Evolutionary conservation across 2,797 vertebrate genomes (phyloP), one percentile per base, ranked within the genome.

Genomic region (Anguilla anguilla): DNA sequence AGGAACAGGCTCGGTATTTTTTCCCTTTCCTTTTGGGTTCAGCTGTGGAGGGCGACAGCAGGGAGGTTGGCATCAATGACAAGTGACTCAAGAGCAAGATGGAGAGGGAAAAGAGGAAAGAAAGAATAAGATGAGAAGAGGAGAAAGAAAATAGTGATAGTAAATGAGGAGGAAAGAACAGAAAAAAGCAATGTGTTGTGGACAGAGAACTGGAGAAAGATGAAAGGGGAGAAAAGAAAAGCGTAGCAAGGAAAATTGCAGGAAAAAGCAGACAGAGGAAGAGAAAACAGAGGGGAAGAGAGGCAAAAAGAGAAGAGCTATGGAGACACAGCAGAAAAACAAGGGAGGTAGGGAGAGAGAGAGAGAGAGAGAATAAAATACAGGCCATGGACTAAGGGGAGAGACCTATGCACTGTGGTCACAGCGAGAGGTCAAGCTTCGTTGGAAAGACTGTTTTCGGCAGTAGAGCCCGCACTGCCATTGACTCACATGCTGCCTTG

Each of bases 401-500:
- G 88, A 91, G 90, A 89, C 82, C 91, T 92, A 90, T 89, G 88
- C 89, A 89, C 22, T 87, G 88, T 88, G 91, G 89, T 88, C 90
- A 88, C 85, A 89, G 67, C 89, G 90, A 90, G 91, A 94, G 85
- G 90, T 92, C 89, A 89, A 87, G 91, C 89, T 93, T 91, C 92
- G 91, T 89, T 67, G 53, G 11, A 93, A 89, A 46, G 35, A 39
- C 1, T 35, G 1, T 51, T 82, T 51, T 51, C n/a, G 79, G 43
- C 22, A 91, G 90, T 90, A 93, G 93, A 91, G 90, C 88, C 53
- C 85, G 88, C 35, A 19, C 88, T 91, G 91, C 89, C 92, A 88
- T 90, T 91, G 91, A 92, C 92, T 91, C 93, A 90, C 81, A 85
- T 89, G 89, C 88, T 91, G 92, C 91, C 92, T 91, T 90, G 89